Evolutionary conservation across 2,113 vertebrate species (phyloP), one percentile per base, ranked within the genome.

Genomic region (Micronycteris hirsuta): DNA sequence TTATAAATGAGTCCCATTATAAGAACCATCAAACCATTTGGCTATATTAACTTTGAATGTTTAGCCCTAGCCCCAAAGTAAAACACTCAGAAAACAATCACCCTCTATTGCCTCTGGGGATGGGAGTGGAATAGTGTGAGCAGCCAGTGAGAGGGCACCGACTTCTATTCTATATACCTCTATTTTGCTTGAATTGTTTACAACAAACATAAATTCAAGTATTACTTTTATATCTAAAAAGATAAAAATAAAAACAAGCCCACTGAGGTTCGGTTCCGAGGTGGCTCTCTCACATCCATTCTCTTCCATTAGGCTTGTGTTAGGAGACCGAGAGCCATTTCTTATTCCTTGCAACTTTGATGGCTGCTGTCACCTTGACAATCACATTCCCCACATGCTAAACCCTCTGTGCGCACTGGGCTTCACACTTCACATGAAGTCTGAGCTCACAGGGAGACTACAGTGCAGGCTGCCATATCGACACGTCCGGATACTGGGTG

Each of bases 1-100:
- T 94, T 93, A 96, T 76, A 31, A 80, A 86, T 93, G 47, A 73
- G 8, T 89, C 5, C n/a, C 28, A 93, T 86, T 82, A 95, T 77
- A 78, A 85, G 49, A 96, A 81, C 67, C 61, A 92, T 87, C 88
- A 85, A 85, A 67, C 67, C 33, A 68, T 78, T 89, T 89, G 33
- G 31, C 68, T 83, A 61, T 68, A 89, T 70, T 83, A 85, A 89
- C 47, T 90, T 92, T 68, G 91, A 91, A 95, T 91, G 41, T 67
- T 94, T 91, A 88, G 68, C 10, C 3, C 43, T 52, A 73, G 47
- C 20, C 67, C 41, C 19, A 17, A 94, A 91, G 68, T 65, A 91
- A 93, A 95, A 86, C 49, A 89, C 38, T 71, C 80, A 71, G 45
- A 85, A 93, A 93, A 49, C 63, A 86, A 93, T 38, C 41, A 91